Base-by-base conservation (phyloP, 1,140 invertebrate species). In the Pseudomyrmex concolor region DNA sequence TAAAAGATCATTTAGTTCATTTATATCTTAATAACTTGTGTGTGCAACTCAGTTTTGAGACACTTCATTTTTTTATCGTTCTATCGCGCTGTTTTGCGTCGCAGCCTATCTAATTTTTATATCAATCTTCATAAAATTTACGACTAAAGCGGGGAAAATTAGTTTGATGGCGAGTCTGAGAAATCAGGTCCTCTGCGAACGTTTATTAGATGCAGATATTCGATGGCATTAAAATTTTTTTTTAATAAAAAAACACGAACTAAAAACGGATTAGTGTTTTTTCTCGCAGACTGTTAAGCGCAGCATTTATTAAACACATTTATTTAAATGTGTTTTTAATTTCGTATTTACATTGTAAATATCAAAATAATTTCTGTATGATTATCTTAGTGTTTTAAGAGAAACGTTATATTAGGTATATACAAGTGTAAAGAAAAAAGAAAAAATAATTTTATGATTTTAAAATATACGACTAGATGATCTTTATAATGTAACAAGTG, bases 191-290 rank as follows among this genome's bases (percentile, higher is more conserved):
- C 2, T 25, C 2, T 25, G 67, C 83, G 84, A 71, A 63, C 60
- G n/a, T n/a, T 81, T 91, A 90, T 90, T 89, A 89, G 86, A 64
- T 71, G 22, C 76, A 80, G 74, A 84, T 85, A 82, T 64, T 80
- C 87, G 70, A 63, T 67, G 87, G 9, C 19, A 89, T 91, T 93
- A 93, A 93, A 92, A 93, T 90, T 88, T 92, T 93, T 93, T 93
- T 93, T 92, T 93, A 90, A 34, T 34, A 34, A 34, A 34, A 34
- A 34, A 25, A 2, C 25, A 25, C 19, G 2, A n/a, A n/a, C n/a
- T n/a, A n/a, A n/a, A n/a, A n/a, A 25, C 25, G 25, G 0, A 34
- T 7, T 2, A 7, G 34, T 34, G 34, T 34, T 34, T 34, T 89
- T 87, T 90, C 89, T 86, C 80, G 78, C 82, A 83, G 72, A 85